Base-by-base conservation (phyloP, 2,888 invertebrate species). In the Eurytoma californica region DNA sequence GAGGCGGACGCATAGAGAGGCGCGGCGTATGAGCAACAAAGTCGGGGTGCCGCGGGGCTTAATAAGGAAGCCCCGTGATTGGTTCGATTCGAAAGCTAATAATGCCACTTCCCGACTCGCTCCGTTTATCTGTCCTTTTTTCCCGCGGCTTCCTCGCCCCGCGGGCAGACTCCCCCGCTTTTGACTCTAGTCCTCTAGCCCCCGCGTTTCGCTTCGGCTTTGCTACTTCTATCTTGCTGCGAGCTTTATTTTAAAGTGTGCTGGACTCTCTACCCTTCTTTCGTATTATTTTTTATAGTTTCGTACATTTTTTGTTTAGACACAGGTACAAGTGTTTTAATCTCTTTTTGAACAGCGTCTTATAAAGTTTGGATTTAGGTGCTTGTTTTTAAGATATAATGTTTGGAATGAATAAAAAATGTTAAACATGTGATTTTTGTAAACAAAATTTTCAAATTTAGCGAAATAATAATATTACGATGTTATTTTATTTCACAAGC, bases 1-100 rank as follows among this genome's bases (percentile, higher is more conserved):
- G 7, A 28, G n/a, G 65, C 63, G 51, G 20, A 68, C 14, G 63
- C 55, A 65, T 49, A 65, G 63, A 63, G 39, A 39, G 63, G n/a
- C 53, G 16, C 51, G 55, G 63, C 72, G 72, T 73, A 72, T 75
- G 81, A 75, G 72, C 74, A 74, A 70, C 78, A 61, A 75, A 58
- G 53, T 47, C 30, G 53, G 80, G 63, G 67, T 63, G 82, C 83
- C 82, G 79, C 82, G 58, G 82, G 83, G 83, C 82, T 82, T 83
- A 83, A 83, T 83, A 81, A 79, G 81, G 77, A 79, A 81, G 73
- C 87, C 82, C 82, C 83, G 83, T 85, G 87, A 87, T 87, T 87
- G 86, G 86, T 86, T 86, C 87, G 85, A 87, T 86, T 87, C 86
- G 86, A 85, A 85, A 86, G 86, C 86, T 86, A 87, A 88, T 88